phyloP scores from a whole-genome alignment of 2,888 invertebrate species.

The Stenchaetothrips biformis region DNA sequence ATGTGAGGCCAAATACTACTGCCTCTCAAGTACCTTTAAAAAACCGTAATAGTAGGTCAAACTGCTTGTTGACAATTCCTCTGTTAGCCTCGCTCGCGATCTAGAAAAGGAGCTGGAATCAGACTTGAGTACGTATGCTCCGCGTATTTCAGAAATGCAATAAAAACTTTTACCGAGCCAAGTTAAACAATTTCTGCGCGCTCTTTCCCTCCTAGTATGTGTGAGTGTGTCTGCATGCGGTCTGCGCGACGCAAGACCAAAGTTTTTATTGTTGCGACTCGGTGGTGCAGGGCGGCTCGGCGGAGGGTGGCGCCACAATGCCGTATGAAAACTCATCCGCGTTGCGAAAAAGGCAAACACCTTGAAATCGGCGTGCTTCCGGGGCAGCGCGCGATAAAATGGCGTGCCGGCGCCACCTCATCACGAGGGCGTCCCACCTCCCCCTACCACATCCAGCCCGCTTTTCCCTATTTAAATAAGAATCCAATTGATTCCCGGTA shows the following conservation, averaged over 20 bases:
- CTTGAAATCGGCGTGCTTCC: background rate
- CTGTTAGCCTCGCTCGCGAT: too few species aligned
- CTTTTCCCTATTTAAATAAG: conserved; percentile 22
- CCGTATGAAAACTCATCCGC: conserved; percentile 23
- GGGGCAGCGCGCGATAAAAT: background rate
- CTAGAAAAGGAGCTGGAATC: too few species aligned
- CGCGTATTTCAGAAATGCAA: background rate
- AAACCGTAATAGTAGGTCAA: too few species aligned
- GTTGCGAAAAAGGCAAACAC: background rate
- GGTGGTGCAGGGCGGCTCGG: too few species aligned
- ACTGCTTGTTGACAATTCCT: too few species aligned
- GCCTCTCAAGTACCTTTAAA: too few species aligned
- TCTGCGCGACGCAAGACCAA: background rate
- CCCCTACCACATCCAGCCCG: background rate
- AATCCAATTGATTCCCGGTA: conserved; percentile 10
- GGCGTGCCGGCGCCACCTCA: background rate
- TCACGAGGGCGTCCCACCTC: background rate
- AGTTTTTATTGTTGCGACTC: conserved; percentile 1
- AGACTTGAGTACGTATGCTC: too few species aligned
- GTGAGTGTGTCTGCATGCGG: conserved; percentile 9
- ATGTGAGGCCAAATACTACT: too few species aligned
- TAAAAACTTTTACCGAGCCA: background rate
- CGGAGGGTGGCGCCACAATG: background rate
- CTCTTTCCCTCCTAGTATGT: background rate
- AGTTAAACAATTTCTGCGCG: conserved; percentile 13